Evolutionary conservation across 2,113 vertebrate genomes (phyloP), one percentile per base, ranked within the genome.

Genomic region (Brachyhypopomus gauderio): DNA sequence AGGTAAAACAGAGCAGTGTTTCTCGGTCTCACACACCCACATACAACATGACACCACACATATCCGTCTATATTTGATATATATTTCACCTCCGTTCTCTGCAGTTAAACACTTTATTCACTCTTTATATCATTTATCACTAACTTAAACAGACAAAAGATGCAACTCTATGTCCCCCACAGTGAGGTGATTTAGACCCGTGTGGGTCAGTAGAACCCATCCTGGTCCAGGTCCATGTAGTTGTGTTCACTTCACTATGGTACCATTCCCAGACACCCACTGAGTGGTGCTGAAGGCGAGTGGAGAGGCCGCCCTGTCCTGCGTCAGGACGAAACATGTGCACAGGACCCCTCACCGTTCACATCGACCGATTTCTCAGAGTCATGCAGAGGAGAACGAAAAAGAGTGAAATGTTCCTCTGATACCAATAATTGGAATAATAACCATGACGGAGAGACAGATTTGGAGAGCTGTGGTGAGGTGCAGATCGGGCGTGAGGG

Each of bases 341-440:
- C n/a, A 22, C 66, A 41, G 36, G 70, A 78, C 69, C 77, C 48
- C 64, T 41, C 72, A 62, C 75, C 79, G 83, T 83, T 83, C 80
- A 75, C n/a, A 75, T 59, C 41, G 92, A 94, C 92, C 91, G 91
- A 94, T 92, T 91, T 88, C 52, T 72, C 87, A 84, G 85, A 91
- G 89, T 91, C 88, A 89, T 82, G 75, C 86, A 82, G 87, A 87
- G 72, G 82, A 87, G 82, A 81, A 88, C 82, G 78, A 72, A 86
- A 52, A 89, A 86, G 88, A 91, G 88, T 90, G 84, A 88, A 89
- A 89, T 90, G 86, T 89, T 91, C 84, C 85, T 75, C 83, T 89
- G 88, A 87, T 92, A 90, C 92, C 88, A 67, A 91, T 93, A 94
- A 94, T 93, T 91, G 90, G 85, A 90, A 82, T 93, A 92, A 93